These are phyloP conservation scores for Gadopsis marmoratus DNA, from an alignment of 2,797 vertebrate genomes.

Conservation along the genomic window DNA sequence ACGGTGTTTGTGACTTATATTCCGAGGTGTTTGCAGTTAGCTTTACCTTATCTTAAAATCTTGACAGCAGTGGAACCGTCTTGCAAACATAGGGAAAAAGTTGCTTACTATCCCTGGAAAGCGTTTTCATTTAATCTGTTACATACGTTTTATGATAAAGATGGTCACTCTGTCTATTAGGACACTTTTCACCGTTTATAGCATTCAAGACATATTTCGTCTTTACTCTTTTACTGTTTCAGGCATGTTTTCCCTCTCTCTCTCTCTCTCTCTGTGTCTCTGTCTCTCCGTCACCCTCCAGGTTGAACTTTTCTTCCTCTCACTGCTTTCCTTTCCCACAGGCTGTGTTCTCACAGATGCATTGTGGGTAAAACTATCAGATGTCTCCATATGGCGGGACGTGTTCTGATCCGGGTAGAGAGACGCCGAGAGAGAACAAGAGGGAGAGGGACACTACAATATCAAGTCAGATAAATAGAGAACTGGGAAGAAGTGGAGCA, in stretches of 20 bases:
- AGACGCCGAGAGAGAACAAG: background rate
- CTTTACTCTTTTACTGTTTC: background rate
- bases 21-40: background rate
- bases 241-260: background rate
- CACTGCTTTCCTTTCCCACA: slow-evolving; percentile 72
- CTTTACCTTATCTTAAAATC: background rate
- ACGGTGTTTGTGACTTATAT: background rate
- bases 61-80: no score
- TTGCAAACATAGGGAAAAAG: background rate
- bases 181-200: background rate
- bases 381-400: slow-evolving; percentile 60
- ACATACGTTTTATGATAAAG: background rate
- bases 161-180: background rate
- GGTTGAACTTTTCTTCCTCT: slow-evolving; percentile 59
- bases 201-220: background rate
- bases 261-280: background rate
- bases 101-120: no score
- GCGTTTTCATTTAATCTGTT: background rate
- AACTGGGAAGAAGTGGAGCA: background rate
- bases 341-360: slow-evolving; percentile 68
- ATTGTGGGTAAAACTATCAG: slow-evolving; percentile 74
- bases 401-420: slow-evolving; percentile 30
- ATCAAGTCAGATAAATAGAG: background rate
- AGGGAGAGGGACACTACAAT: background rate
- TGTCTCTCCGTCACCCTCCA: slow-evolving; percentile 26